Base-by-base conservation (phyloP, 2,113 vertebrate genomes). In the Dasyornis broadbenti region DNA sequence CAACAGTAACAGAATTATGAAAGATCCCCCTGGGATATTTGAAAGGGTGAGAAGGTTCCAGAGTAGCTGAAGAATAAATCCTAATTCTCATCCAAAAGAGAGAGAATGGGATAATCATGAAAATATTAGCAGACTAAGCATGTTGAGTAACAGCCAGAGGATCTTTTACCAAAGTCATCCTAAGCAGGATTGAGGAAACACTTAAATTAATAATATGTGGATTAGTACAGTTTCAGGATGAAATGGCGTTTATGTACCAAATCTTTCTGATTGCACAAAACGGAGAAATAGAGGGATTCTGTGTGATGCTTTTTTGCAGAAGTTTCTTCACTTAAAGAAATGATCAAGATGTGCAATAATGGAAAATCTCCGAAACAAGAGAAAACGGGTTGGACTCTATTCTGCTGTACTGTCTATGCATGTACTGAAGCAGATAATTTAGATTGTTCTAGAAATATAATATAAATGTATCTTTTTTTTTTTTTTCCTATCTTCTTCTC, bases 111-210 rank as follows among this genome's bases (percentile, higher is more conserved):
- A 96, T 94, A 96, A 97, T 95, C 93, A 90, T 59, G 79, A 94
- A 95, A 97, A 96, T 95, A 95, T 94, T 94, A 94, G 96, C 69
- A 84, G 92, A 96, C 96, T 96, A 92, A 97, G 84, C 10, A 1
- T 65, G 79, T 77, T 95, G 92, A 96, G 53, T 90, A 96, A 72
- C 88, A 97, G 95, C 92, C 87, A 92, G 72, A 89, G 89, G 86
- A 96, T 97, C 92, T 94, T 76, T 91, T 86, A 96, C 88, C 78
- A 71, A 95, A 97, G 91, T 90, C 90, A 91, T 75, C 33, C 90
- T 94, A 96, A 97, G 84, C 11, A 95, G 95, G 92, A 97, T 92
- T 96, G 95, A 92, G 72, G 57, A 91, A 97, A 93, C 84, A 90
- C 40, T 82, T 80, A 94, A 90, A 96, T 90, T 95, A 95, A 90